These are phyloP conservation scores for Ceratina calcarata DNA, from an alignment of 1,140 invertebrate genomes.

Conservation along the genomic window DNA sequence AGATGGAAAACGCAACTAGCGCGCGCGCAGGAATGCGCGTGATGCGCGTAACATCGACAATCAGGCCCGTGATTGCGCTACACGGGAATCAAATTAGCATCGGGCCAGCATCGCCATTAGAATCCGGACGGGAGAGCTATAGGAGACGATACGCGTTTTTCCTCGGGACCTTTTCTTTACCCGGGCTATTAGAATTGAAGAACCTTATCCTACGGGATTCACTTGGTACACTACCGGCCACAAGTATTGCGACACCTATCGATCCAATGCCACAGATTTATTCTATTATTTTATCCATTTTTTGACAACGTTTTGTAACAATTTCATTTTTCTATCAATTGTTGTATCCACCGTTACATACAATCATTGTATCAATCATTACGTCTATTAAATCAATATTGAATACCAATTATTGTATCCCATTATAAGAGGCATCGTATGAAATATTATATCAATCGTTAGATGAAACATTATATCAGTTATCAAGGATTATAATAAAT, in stretches of 20 bases:
- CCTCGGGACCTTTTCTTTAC: not conserved
- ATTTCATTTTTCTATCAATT: no score
- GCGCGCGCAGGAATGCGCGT: conserved; percentile 59
- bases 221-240: no score
- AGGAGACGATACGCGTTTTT: conserved; percentile 55
- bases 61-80: conserved; percentile 66
- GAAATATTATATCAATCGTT: no score
- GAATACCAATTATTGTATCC: no score
- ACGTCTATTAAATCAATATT: no score
- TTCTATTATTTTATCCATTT: not conserved
- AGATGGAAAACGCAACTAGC: conserved; percentile 59
- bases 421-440: no score
- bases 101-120: conserved; percentile 62
- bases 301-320: no score
- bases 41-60: conserved; percentile 65
- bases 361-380: no score
- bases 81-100: conserved; percentile 72
- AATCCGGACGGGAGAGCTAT: conserved; percentile 16
- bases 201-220: not conserved
- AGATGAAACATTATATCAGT: no score
- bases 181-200: not conserved
- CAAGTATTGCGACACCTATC: not conserved
- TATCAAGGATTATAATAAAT: no score
- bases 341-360: no score
- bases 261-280: not conserved